Evolutionary conservation across 1,140 invertebrate species (phyloP).

Genomic region (Asobara japonica): DNA sequence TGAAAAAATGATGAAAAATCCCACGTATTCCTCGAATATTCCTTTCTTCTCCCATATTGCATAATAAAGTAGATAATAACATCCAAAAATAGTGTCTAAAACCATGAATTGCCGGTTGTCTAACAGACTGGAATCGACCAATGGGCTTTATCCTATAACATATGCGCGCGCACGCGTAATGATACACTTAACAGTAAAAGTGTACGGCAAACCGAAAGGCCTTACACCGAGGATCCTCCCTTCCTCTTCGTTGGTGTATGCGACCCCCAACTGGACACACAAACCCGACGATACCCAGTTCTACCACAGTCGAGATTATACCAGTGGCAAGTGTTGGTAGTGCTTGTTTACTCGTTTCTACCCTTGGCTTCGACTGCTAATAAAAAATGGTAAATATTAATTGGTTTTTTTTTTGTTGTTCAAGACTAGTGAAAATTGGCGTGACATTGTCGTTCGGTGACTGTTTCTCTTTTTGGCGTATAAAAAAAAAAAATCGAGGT

Average conservation of each 20-base stretch:
- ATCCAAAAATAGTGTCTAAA: background rate
- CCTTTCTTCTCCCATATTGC: too few relatives aligned
- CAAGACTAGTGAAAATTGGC: background rate
- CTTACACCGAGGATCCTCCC: slow-evolving; percentile 50
- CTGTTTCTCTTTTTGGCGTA: background rate
- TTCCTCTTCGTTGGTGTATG: slow-evolving; percentile 51
- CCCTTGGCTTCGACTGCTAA: slow-evolving; percentile 29
- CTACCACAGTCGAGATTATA: slow-evolving; percentile 44
- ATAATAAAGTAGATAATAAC: background rate
- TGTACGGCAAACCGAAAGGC: slow-evolving; percentile 26
- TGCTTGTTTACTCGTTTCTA: slow-evolving; percentile 51
- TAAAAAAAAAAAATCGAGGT: background rate
- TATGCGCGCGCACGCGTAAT: slow-evolving; percentile 55
- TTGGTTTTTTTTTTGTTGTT: background rate
- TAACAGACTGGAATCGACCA: slow-evolving; percentile 17
- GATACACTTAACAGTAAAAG: slow-evolving; percentile 42
- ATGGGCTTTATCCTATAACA: background rate
- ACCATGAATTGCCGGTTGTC: background rate
- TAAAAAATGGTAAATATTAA: slow-evolving; percentile 53
- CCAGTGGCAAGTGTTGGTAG: slow-evolving; percentile 54
- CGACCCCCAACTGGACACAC: slow-evolving; percentile 49
- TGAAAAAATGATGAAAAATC: background rate
- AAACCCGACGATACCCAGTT: slow-evolving; percentile 45
- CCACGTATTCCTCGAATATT: background rate
- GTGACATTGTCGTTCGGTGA: background rate